These are phyloP conservation scores for Temnothorax curvispinosus DNA, from an alignment of 1,140 invertebrate genomes.

Conservation along the genomic window DNA sequence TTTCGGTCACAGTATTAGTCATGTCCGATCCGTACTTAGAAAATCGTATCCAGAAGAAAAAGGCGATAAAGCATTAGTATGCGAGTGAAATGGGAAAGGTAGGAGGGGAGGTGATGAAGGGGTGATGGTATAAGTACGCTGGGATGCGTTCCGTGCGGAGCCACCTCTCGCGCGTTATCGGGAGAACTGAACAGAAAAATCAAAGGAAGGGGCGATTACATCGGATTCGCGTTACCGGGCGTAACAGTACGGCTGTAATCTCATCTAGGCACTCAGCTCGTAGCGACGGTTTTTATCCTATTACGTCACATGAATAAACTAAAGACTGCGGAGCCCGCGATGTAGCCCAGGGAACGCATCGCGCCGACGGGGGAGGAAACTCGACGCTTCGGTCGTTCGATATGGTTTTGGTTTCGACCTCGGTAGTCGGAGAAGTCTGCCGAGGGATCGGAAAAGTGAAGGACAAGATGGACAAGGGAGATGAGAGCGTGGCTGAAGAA, in stretches of 20 bases:
- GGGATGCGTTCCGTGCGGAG: background rate
- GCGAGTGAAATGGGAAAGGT: background rate
- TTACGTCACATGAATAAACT: slow-evolving; percentile 86
- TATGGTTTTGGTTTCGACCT: slow-evolving; percentile 62
- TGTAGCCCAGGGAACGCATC: slow-evolving; percentile 65
- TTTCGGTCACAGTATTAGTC: background rate
- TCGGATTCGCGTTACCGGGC: slow-evolving; percentile 78
- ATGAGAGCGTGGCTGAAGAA: background rate
- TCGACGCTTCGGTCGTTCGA: slow-evolving; percentile 47
- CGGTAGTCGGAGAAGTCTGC: slow-evolving; percentile 28
- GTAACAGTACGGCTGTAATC: slow-evolving; percentile 82
- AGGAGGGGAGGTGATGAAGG: background rate
- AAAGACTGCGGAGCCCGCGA: slow-evolving; percentile 81
- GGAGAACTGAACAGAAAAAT: slow-evolving; percentile 60
- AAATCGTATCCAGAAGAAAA: slow-evolving; percentile 8
- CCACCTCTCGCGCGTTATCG: slow-evolving; percentile 28
- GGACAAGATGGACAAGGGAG: slow-evolving; percentile 11
- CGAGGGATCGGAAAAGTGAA: slow-evolving; percentile 38
- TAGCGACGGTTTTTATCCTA: slow-evolving; percentile 85
- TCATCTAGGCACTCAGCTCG: slow-evolving; percentile 83
- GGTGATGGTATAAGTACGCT: slow-evolving; percentile 7
- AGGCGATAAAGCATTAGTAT: background rate
- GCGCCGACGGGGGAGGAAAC: slow-evolving; percentile 57
- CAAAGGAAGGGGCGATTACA: slow-evolving; percentile 74
- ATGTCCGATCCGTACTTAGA: background rate